phyloP scores from a whole-genome alignment of 2,888 invertebrate species.

The Hemithea aestivaria region DNA sequence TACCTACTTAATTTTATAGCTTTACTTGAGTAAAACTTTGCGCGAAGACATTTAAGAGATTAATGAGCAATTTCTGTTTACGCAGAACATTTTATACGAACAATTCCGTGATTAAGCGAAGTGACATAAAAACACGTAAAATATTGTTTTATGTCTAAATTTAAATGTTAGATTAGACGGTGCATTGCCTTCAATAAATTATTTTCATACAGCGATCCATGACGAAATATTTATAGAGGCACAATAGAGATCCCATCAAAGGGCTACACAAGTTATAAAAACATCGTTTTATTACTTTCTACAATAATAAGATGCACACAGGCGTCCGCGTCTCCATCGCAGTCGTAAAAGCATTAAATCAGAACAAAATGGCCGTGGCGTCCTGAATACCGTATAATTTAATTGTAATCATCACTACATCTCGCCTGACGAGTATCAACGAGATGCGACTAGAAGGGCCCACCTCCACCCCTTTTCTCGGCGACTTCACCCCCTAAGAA shows the following conservation, averaged over 20 bases:
- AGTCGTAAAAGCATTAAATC: slow-evolving; percentile 53
- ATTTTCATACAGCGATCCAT: not conserved
- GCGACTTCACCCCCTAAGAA: slow-evolving; percentile 56
- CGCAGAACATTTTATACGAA: too few relatives aligned
- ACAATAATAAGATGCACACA: slow-evolving; percentile 29
- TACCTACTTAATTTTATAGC: too few relatives aligned
- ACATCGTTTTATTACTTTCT: slow-evolving; percentile 12
- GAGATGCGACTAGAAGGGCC: slow-evolving; percentile 73
- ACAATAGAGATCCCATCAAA: slow-evolving; percentile 7
- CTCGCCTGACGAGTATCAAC: slow-evolving; percentile 72
- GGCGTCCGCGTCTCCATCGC: slow-evolving; percentile 14
- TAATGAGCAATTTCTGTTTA: too few relatives aligned
- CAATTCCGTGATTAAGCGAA: too few relatives aligned
- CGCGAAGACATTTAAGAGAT: too few relatives aligned
- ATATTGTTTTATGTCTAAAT: too few relatives aligned
- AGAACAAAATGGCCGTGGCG: slow-evolving; percentile 65
- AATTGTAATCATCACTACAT: slow-evolving; percentile 77
- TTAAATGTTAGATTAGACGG: too few relatives aligned
- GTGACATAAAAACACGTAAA: too few relatives aligned
- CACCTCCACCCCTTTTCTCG: slow-evolving; percentile 43
- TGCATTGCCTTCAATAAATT: too few relatives aligned
- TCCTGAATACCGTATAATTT: slow-evolving; percentile 68
- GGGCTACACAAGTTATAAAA: slow-evolving; percentile 10
- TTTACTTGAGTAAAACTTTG: too few relatives aligned
- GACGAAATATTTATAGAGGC: slow-evolving; percentile 9